A percentile compares a stretch with the other conserved stretches of the same genome.
Evolutionary conservation across 2,888 invertebrate genomes (phyloP).

Genomic region (Eupithecia inturbata): DNA sequence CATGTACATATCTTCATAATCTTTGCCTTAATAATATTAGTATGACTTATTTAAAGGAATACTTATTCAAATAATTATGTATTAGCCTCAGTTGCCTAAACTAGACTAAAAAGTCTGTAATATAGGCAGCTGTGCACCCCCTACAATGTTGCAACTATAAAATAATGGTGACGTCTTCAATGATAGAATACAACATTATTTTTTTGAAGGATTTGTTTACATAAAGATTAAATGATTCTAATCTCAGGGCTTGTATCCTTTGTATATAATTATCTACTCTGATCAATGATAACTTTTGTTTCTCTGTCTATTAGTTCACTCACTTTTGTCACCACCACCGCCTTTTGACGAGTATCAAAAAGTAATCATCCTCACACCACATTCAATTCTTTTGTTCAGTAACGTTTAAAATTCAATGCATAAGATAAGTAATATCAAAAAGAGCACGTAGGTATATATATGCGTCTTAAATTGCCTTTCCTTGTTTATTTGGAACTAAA

Average conservation of each 20-base stretch:
- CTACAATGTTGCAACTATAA: too few species aligned
- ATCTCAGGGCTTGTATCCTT: too few species aligned
- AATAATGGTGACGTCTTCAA: too few species aligned
- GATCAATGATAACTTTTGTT: neutral
- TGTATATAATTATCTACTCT: too few species aligned
- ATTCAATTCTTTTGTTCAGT: constrained; percentile 1
- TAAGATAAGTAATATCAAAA: constrained; percentile 1
- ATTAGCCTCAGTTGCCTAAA: too few species aligned
- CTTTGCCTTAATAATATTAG: neutral
- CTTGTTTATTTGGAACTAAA: constrained; percentile 4
- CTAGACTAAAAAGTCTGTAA: too few species aligned
- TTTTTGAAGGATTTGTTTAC: too few species aligned
- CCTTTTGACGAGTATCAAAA: neutral
- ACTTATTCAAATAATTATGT: too few species aligned
- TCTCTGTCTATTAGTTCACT: neutral
- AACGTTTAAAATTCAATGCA: constrained; percentile 9
- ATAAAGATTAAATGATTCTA: too few species aligned
- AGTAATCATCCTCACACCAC: neutral
- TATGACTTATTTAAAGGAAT: neutral
- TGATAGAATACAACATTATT: too few species aligned
- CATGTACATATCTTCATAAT: neutral
- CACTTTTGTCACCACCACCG: neutral
- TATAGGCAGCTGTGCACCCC: too few species aligned
- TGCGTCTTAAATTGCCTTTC: constrained; percentile 7
- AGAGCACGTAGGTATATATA: constrained; percentile 17